Percentiles rank a stretch among this genome's conserved stretches.
These are phyloP conservation scores for Phainopepla nitens DNA, from an alignment of 2,113 vertebrate genomes.

Conservation along the genomic window DNA sequence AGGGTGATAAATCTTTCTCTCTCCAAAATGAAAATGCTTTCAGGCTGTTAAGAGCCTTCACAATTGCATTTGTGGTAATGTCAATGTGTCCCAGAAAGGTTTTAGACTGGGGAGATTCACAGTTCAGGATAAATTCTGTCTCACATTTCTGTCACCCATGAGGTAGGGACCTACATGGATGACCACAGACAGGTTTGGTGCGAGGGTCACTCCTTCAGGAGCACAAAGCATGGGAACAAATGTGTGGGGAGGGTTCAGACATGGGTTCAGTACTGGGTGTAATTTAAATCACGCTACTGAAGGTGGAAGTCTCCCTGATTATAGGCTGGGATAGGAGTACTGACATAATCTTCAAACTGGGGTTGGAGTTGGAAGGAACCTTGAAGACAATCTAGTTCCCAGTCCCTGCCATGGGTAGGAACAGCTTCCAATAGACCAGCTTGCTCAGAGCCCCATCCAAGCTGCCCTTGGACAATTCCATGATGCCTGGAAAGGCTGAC, in stretches of 20 bases:
- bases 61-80: neutral
- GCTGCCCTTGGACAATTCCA: neutral
- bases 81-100: neutral
- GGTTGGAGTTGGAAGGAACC: neutral
- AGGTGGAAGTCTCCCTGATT: neutral
- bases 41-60: neutral
- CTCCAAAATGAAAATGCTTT: neutral
- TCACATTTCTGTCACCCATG: neutral
- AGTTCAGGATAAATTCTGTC: neutral
- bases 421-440: neutral
- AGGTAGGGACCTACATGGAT: too few species aligned
- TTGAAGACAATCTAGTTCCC: neutral
- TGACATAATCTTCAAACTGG: neutral
- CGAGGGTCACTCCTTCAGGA: neutral
- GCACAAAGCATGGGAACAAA: rapidly evolving
- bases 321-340: neutral
- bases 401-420: neutral
- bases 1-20: neutral
- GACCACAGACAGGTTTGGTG: neutral
- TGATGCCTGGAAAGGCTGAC: too few species aligned
- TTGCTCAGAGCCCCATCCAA: neutral
- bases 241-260: neutral
- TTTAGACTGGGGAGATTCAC: neutral
- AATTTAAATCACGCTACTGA: neutral
- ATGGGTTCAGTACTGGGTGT: neutral